A percentile compares a stretch with the other conserved stretches of the same genome.
These are phyloP conservation scores for Chaenodraco wilsoni DNA, from an alignment of 2,797 vertebrate species.

Conservation along the genomic window DNA sequence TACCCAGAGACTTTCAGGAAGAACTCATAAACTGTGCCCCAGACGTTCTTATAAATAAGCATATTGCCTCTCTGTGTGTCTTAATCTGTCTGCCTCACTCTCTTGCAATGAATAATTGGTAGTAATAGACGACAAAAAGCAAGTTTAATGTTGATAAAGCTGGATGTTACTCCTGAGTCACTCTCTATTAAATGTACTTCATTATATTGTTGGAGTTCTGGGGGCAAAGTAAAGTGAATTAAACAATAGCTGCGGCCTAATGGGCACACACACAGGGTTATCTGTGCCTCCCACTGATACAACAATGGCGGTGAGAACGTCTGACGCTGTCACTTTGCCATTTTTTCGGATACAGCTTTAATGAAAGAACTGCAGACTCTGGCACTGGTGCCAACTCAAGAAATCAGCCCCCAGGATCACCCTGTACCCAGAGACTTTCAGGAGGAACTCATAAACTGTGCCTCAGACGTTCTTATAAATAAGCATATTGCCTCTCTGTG, in stretches of 20 bases:
- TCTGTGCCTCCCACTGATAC: constrained; percentile 54
- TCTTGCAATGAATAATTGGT: constrained; percentile 22
- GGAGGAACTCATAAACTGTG: constrained; percentile 45
- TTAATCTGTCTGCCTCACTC: constrained; percentile 25
- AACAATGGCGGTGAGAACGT: constrained; percentile 52
- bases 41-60: constrained; percentile 48
- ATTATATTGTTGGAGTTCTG: constrained; percentile 36
- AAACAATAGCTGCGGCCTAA: constrained; percentile 40
- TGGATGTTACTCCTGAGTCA: constrained; percentile 5
- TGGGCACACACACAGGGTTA: constrained; percentile 50
- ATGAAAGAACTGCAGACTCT: constrained; percentile 48
- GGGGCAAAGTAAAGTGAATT: constrained; percentile 32
- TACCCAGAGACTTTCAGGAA: constrained; percentile 35
- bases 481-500: constrained; percentile 20
- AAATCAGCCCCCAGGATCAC: constrained; percentile 53
- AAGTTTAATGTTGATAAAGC: constrained; percentile 23
- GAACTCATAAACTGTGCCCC: constrained; percentile 48
- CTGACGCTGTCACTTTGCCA: constrained; percentile 50
- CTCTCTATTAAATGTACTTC: constrained; percentile 34
- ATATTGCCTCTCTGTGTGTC: constrained; percentile 14
- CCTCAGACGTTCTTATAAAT: constrained; percentile 45
- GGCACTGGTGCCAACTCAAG: constrained; percentile 35
- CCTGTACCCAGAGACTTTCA: constrained; percentile 48
- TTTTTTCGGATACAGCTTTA: constrained; percentile 47
- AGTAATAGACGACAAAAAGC: constrained; percentile 28